Conservation (phyloP, 1,140 invertebrate genomes). For the Gonioctena quinquepunctata region DNA sequence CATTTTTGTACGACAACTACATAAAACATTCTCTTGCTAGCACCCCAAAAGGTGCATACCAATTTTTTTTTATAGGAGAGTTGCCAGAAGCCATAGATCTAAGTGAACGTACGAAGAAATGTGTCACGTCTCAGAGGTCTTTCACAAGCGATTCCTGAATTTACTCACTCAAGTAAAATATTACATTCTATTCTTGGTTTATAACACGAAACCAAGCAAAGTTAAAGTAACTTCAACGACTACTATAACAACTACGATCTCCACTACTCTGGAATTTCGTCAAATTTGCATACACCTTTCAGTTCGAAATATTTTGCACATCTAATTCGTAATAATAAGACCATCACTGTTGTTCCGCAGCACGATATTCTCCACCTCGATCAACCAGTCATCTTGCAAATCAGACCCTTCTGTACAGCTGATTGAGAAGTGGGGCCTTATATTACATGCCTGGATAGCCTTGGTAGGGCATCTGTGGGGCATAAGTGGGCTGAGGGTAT, state of each 20-base stretch:
- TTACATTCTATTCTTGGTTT: too few species aligned
- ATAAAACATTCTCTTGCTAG: neutral
- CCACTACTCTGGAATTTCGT: too few species aligned
- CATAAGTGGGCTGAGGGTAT: conserved; percentile 57
- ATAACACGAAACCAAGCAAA: too few species aligned
- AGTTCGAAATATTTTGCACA: neutral
- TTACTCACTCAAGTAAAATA: too few species aligned
- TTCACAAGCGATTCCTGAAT: too few species aligned
- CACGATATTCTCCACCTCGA: neutral
- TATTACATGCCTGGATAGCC: conserved; percentile 70
- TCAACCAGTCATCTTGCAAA: neutral
- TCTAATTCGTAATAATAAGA: neutral
- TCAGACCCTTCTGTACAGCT: conserved; percentile 1
- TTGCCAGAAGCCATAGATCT: neutral
- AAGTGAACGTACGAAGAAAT: too few species aligned
- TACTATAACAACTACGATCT: too few species aligned
- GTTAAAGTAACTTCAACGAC: too few species aligned
- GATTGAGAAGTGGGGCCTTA: conserved; percentile 13
- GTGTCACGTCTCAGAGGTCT: too few species aligned
- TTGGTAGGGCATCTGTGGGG: conserved; percentile 68
- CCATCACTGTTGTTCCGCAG: neutral
- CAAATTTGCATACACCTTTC: neutral
- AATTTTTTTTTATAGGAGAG: neutral
- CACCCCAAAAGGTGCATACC: neutral
- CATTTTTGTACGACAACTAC: neutral